phyloP scores from a whole-genome alignment of 2,113 vertebrate species.

The Passer montanus region DNA sequence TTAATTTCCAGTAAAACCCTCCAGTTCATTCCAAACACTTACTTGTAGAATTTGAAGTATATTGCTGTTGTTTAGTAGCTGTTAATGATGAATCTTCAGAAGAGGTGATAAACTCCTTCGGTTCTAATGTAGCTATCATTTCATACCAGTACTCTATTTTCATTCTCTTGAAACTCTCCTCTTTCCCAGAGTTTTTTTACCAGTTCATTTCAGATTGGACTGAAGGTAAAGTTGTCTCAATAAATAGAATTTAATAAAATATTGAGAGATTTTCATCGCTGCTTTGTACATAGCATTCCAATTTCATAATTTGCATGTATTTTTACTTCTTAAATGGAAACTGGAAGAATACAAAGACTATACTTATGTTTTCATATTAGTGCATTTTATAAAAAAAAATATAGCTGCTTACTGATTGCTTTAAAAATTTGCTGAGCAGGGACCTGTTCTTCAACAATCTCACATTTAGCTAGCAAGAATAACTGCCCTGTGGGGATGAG shows the following conservation, averaged over 20 bases:
- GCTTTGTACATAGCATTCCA: neutral
- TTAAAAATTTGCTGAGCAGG: slow-evolving; percentile 10
- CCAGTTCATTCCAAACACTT: neutral
- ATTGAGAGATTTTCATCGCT: neutral
- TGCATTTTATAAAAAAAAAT: neutral
- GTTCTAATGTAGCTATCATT: neutral
- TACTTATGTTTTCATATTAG: neutral
- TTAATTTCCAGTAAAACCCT: neutral
- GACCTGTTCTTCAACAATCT: neutral
- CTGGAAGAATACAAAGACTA: neutral
- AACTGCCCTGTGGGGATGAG: slow-evolving; percentile 42
- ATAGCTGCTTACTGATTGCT: neutral
- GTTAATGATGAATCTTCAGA: neutral
- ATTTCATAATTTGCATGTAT: neutral
- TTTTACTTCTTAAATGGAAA: neutral
- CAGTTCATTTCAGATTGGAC: neutral
- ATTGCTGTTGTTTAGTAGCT: neutral
- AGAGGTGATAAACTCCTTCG: neutral
- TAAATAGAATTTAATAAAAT: neutral
- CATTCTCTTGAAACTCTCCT: neutral
- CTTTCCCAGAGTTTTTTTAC: neutral
- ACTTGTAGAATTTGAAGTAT: neutral
- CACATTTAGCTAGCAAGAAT: neutral
- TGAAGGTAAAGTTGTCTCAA: neutral
- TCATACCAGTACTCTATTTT: neutral